Base-by-base conservation (phyloP, 2,797 vertebrate genomes). In the Danio kyathit region DNA sequence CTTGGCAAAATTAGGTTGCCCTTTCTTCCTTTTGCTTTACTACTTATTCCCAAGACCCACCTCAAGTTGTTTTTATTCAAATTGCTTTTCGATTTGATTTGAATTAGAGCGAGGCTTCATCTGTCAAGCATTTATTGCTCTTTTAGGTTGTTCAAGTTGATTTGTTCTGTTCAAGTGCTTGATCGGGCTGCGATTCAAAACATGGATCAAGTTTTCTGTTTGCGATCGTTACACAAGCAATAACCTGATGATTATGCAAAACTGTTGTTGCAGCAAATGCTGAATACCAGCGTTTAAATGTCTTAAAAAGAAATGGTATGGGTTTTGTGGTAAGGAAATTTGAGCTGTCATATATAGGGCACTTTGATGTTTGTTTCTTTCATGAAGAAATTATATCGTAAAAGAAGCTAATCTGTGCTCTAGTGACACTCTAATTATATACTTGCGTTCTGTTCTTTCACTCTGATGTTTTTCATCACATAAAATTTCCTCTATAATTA, bases 401-500 rank as follows among this genome's bases (percentile, higher is more conserved):
- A 76, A 76, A 40, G 1, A 65, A 65, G 29, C 7, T 41, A 64
- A 64, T 52, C 12, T 64, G 48, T 75, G 44, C 12, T 57, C 54
- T 54, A 54, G 12, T 65, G 65, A 72, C 67, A 57, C 73, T 21
- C 54, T 73, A 38, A 77, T 13, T 72, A 66, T 59, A 19, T 76
- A 54, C 73, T 65, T 76, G 41, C 59, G 70, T 56, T 81, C 74
- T 65, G 76, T 52, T 64, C 59, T 43, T 71, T 51, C 29, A 64
- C 70, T 74, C 51, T 79, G 79, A 44, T 76, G 61, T 76, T 57
- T 66, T 46, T 49, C n/a, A 16, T 49, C 7, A 17, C 57, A 40
- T 79, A 83, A 65, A 67, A 56, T 49, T 75, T 76, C 38, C 46
- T 83, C 44, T 75, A 56, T 72, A 72, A 66, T 83, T 80, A 83